These are phyloP conservation scores for Cyclophora punctaria DNA, from an alignment of 2,888 invertebrate species.

Conservation along the genomic window DNA sequence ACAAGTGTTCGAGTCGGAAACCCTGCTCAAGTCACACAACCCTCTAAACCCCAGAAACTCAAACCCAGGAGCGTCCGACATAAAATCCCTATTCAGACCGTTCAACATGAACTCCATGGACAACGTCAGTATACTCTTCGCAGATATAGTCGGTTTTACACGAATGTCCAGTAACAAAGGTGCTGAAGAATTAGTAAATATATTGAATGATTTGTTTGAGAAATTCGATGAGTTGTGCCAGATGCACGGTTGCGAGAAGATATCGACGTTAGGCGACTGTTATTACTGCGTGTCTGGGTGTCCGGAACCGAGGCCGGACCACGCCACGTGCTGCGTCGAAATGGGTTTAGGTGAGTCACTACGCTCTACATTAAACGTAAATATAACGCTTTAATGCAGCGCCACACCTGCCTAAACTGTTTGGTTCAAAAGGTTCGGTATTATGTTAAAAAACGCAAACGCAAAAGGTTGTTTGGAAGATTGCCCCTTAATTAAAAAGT, in stretches of 20 bases:
- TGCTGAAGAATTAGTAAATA: constrained; percentile 95
- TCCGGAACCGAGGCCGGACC: constrained; percentile 92
- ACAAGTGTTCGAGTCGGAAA: constrained; percentile 76
- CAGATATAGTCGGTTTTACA: constrained; percentile 98
- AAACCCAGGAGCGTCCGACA: constrained; percentile 77
- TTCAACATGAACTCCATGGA: constrained; percentile 98
- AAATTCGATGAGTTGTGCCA: constrained; percentile 94
- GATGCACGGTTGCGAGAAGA: constrained; percentile 94
- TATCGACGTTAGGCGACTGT: constrained; percentile 95
- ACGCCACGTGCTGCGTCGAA: constrained; percentile 96
- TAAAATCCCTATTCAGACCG: constrained; percentile 90
- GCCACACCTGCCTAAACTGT: not conserved
- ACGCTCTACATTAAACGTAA: constrained; percentile 4
- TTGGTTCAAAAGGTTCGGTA: not conserved
- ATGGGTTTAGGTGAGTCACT: constrained; percentile 88
- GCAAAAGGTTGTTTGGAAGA: too few relatives aligned
- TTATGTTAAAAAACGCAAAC: not conserved
- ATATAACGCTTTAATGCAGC: too few relatives aligned
- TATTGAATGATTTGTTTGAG: constrained; percentile 96
- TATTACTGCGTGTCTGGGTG: constrained; percentile 97
- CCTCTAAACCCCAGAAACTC: constrained; percentile 63
- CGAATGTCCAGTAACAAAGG: constrained; percentile 97
- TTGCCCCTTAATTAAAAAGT: too few relatives aligned
- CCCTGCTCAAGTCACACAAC: constrained; percentile 67
- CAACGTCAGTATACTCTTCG: constrained; percentile 96